Percentiles rank a stretch among this genome's conserved stretches.
These are phyloP conservation scores for Zaprionus vittiger DNA, from an alignment of 1,140 invertebrate species.

Conservation along the genomic window DNA sequence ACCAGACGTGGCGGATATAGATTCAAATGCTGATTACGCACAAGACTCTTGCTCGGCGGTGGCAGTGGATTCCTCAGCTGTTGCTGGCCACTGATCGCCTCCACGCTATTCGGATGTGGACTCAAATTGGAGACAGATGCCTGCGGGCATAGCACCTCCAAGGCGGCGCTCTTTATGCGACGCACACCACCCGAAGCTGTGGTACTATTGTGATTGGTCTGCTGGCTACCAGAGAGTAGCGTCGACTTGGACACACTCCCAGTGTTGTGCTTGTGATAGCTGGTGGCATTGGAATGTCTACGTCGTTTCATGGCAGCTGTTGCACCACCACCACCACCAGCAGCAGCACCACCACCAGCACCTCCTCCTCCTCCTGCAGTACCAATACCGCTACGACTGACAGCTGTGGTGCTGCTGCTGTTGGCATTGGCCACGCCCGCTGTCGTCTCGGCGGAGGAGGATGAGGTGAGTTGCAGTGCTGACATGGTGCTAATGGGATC, in stretches of 20 bases:
- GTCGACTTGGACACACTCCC: slow-evolving; percentile 48
- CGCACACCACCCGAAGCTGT: slow-evolving; percentile 82
- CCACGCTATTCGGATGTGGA: slow-evolving; percentile 88
- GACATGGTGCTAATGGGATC: slow-evolving; percentile 87
- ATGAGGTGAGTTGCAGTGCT: slow-evolving; percentile 85
- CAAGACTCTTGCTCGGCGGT: slow-evolving; percentile 87
- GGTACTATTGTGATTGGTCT: background rate
- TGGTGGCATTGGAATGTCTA: slow-evolving; percentile 87
- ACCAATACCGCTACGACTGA: background rate
- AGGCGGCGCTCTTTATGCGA: slow-evolving; percentile 88
- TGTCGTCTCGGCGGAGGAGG: background rate
- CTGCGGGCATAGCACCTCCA: slow-evolving; percentile 88
- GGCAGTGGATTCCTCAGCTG: slow-evolving; percentile 87
- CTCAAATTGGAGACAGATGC: slow-evolving; percentile 87
- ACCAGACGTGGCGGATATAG: slow-evolving; percentile 86
- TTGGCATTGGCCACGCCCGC: background rate
- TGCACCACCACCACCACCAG: slow-evolving; percentile 8
- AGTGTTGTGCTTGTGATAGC: slow-evolving; percentile 63
- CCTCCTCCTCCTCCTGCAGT: slow-evolving; percentile 12
- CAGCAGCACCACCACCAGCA: slow-evolving; percentile 15
- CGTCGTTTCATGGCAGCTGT: slow-evolving; percentile 83
- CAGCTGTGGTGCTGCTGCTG: slow-evolving; percentile 7
- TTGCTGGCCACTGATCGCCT: slow-evolving; percentile 88
- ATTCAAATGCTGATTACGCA: slow-evolving; percentile 88
- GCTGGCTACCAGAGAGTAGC: slow-evolving; percentile 25